These are phyloP conservation scores for Sebastes oblongus DNA, from an alignment of 2,797 vertebrate genomes.

Conservation along the genomic window DNA sequence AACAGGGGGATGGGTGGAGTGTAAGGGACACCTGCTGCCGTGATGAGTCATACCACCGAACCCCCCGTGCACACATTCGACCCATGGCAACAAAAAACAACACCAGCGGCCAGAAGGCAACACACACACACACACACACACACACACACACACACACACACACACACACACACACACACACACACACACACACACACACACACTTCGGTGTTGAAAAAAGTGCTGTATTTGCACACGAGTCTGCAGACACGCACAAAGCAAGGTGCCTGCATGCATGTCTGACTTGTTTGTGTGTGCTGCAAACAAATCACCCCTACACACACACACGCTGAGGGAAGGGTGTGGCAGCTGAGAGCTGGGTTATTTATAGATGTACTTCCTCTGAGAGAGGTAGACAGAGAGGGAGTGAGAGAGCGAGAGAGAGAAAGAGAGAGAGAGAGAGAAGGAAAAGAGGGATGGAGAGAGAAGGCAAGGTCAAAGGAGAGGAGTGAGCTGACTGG, in stretches of 20 bases:
- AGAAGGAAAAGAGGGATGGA: conserved; percentile 16
- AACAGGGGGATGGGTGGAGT: conserved; percentile 16
- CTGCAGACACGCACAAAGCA: conserved; percentile 38
- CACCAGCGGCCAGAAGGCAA: not conserved
- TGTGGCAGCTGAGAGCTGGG: conserved; percentile 68
- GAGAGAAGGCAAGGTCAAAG: conserved; percentile 74
- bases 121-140: not conserved
- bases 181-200: not conserved
- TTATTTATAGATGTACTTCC: conserved; percentile 79
- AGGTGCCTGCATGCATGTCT: conserved; percentile 53
- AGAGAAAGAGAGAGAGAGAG: conserved; percentile 29
- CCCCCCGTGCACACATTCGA: not conserved
- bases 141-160: no score
- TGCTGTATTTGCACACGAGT: conserved; percentile 43
- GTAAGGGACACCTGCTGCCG: conserved; percentile 66
- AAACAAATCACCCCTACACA: conserved; percentile 58
- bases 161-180: no score
- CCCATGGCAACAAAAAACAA: conserved; percentile 17
- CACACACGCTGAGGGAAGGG: conserved; percentile 46
- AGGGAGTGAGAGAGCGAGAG: not conserved
- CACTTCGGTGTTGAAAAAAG: conserved; percentile 25
- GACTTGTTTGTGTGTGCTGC: conserved; percentile 59
- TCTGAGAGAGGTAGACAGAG: conserved; percentile 56
- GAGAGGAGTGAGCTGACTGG: conserved; percentile 69
- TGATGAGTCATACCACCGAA: conserved; percentile 65